Percentiles rank a stretch among this genome's conserved stretches.
Evolutionary conservation across 2,797 vertebrate genomes (phyloP).

Genomic region (Phalloptychus januarius): DNA sequence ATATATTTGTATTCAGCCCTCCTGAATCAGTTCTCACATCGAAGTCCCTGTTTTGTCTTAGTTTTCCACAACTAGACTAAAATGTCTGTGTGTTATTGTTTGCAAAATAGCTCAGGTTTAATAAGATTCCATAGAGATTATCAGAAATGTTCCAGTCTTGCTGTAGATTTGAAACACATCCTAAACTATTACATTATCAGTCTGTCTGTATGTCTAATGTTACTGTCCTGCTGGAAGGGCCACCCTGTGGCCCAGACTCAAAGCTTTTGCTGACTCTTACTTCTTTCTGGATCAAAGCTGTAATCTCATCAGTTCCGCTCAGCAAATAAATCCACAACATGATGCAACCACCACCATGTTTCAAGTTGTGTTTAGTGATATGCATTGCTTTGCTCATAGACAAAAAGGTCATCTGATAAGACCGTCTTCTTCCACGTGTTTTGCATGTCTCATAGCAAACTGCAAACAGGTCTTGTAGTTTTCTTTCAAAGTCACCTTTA

Average conservation of each 20-base stretch:
- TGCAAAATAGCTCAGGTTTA: not conserved
- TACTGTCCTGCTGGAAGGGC: not conserved
- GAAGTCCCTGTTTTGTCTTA: not conserved
- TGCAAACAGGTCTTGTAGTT: not conserved
- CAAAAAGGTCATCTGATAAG: not conserved
- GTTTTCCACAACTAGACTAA: not conserved
- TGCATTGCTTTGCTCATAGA: not conserved
- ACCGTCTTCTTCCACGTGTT: not conserved
- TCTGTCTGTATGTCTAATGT: not conserved
- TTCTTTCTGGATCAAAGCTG: not conserved
- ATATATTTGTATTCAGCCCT: not conserved
- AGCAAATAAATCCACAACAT: not conserved
- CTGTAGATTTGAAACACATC: not conserved
- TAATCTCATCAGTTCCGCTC: not conserved
- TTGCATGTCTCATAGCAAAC: not conserved
- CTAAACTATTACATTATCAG: not conserved
- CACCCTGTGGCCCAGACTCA: not conserved
- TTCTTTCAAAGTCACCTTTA: not conserved
- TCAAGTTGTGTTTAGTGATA: not conserved
- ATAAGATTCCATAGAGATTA: not conserved
- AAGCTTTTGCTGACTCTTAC: not conserved
- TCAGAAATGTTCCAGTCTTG: not conserved
- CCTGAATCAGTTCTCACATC: not conserved
- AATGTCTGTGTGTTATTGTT: not conserved
- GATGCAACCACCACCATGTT: not conserved